Conservation (phyloP, 2,113 vertebrate genomes). For the Eubucco bourcierii region DNA sequence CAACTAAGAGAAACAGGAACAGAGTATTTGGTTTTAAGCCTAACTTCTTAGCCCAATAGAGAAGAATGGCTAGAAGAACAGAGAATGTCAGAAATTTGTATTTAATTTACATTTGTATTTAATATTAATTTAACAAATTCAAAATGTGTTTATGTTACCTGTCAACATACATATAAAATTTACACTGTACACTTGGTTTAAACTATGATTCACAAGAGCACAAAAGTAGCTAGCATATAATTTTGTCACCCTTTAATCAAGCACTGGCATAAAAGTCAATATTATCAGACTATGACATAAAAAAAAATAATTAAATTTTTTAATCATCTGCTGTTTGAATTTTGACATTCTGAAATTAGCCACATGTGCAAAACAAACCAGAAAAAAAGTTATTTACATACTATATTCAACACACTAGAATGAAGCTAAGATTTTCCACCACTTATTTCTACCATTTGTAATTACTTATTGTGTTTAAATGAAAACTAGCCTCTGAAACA, state of each 20-base stretch:
- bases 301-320: neutral
- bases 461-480: neutral
- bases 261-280: neutral
- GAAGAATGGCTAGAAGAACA: neutral
- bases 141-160: neutral
- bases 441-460: neutral
- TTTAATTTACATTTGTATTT: neutral
- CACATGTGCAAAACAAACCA: neutral
- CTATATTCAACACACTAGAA: neutral
- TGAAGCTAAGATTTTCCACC: neutral
- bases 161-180: neutral
- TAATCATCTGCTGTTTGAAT: neutral
- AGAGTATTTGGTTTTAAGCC: neutral
- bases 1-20: neutral
- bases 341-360: neutral
- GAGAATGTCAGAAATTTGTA: neutral
- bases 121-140: neutral
- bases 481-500: neutral
- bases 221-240: neutral
- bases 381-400: neutral
- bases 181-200: neutral
- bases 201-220: neutral
- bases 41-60: neutral
- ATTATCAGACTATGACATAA: neutral
- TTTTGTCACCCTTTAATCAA: neutral